These are phyloP conservation scores for Microcebus tavaratra DNA, from an alignment of 2,113 vertebrate species.

Conservation along the genomic window DNA sequence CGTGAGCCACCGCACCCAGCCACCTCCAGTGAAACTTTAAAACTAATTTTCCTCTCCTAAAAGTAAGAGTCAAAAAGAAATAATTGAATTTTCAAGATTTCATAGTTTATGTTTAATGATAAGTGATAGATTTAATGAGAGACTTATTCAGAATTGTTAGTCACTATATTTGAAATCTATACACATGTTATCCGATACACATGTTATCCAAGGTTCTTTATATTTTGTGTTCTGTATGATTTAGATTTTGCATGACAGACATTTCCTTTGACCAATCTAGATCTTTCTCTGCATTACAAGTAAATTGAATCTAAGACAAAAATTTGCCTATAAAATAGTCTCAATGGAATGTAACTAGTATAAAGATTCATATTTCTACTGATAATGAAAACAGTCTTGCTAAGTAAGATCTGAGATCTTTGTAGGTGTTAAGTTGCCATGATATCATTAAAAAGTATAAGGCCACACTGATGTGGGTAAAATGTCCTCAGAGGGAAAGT, in stretches of 20 bases:
- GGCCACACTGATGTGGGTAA: background rate
- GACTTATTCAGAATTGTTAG: background rate
- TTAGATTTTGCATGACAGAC: background rate
- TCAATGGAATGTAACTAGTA: background rate
- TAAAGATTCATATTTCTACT: background rate
- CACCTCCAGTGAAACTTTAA: background rate
- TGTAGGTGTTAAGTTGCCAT: background rate
- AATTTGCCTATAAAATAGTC: background rate
- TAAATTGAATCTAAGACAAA: background rate
- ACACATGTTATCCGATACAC: background rate
- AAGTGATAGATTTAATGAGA: background rate
- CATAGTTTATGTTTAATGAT: background rate
- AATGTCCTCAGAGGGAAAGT: background rate
- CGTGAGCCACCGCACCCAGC: no score
- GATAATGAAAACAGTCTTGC: background rate
- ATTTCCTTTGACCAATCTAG: background rate
- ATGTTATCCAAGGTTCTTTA: background rate
- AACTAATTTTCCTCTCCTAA: background rate
- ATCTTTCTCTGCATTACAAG: background rate
- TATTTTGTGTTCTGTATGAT: background rate
- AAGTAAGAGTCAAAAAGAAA: background rate
- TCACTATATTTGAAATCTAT: background rate
- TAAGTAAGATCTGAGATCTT: background rate
- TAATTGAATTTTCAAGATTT: background rate
- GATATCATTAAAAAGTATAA: background rate